Evolutionary conservation across 2,888 invertebrate species (phyloP), one percentile per base, ranked within the genome.

Genomic region (Drosophila peninsularis): DNA sequence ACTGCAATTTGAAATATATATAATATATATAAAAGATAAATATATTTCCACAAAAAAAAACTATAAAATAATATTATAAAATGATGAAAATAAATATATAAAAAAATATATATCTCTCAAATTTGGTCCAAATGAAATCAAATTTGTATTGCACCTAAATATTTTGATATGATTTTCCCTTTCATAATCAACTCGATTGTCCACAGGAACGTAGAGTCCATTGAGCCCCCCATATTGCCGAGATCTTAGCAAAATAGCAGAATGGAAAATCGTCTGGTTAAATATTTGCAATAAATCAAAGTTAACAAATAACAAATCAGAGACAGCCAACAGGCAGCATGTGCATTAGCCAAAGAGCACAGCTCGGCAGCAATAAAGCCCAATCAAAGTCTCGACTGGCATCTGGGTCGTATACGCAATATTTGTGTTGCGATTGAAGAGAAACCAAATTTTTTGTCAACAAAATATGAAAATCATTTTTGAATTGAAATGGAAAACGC

Each of bases 401-500:
- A 32, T 19, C 17, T 34, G 49, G 32, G 49, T 14, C 49, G 49
- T 50, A 50, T 34, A 34, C 49, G 49, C 34, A 50, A 34, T 50
- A 50, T 50, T 50, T 50, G 19, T 34, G 5, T 21, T 50, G 14
- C 30, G 13, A 50, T 50, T 50, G 34, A 50, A 34, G 21, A 3
- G 49, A 21, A 21, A 34, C 34, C 17, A 50, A 50, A 34, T 21
- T 34, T 30, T 17, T 9, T 50, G 49, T 50, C 49, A 32, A 47
- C 47, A 13, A 30, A 47, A 47, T 30, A 49, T 49, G 49, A 32
- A 49, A 49, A 49, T 47, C 30, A 47, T 30, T 47, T 47, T 47
- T 3, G 47, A 32, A 49, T 32, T 13, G 7, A 49, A 49, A 32
- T 32, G 13, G 32, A 14, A 5, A 14, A 0, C 7, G 6, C 14